Conservation (phyloP, 53 echinoderm and acorn worm genomes). For the Holothuria scabra region DNA sequence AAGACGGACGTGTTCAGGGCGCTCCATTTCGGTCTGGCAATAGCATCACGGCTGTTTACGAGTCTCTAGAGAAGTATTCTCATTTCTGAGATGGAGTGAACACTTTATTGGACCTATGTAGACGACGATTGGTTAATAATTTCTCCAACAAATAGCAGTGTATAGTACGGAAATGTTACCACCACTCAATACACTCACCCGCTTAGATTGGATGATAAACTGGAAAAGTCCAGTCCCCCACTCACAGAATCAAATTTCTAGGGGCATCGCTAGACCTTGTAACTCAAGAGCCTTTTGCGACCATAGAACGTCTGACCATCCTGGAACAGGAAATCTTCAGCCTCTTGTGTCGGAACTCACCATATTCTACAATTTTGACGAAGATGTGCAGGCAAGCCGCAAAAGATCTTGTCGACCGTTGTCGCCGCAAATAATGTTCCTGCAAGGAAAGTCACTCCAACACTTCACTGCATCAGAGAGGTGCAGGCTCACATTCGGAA, state of each 20-base stretch:
- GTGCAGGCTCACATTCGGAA: too few species aligned
- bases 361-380: background rate
- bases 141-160: background rate
- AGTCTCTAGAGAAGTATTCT: background rate
- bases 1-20: too few species aligned
- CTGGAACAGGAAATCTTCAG: background rate
- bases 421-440: too few species aligned
- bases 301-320: background rate
- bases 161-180: background rate
- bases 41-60: background rate
- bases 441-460: too few species aligned
- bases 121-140: constrained; percentile 13
- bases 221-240: too few species aligned
- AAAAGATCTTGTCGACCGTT: too few species aligned
- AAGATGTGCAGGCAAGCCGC: too few species aligned
- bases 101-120: background rate
- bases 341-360: background rate
- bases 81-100: constrained; percentile 1
- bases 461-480: too few species aligned
- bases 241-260: background rate
- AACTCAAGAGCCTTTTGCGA: constrained; percentile 11
- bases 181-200: background rate
- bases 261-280: constrained; percentile 7
- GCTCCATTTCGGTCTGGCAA: too few species aligned
- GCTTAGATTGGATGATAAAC: too few species aligned